Base-by-base conservation (phyloP, 2,888 invertebrate genomes). In the Parnassius orleans region DNA sequence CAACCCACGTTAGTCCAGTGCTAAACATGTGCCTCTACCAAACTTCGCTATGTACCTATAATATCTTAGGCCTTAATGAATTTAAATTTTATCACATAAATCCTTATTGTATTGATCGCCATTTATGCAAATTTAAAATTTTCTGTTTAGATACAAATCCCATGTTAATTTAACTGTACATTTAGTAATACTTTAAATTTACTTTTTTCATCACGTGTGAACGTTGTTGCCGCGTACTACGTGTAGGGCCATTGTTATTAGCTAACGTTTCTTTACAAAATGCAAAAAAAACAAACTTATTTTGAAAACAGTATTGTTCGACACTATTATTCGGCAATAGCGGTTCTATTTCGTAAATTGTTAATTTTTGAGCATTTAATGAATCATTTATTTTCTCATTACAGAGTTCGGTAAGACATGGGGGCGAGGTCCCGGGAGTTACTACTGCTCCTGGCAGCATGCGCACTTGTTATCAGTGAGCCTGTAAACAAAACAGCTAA, bases 371-470 rank as follows among this genome's bases (percentile, higher is more conserved):
- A 19, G 2, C 19, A 19, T 2, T 19, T 19, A 19, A 51, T 57
- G 69, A 78, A 64, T 55, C 48, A 46, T 42, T 53, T 63, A 60
- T 78, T 79, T 70, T 73, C 61, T 78, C 66, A 11, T 90, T 92
- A 63, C 92, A 91, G 91, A 88, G 88, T 90, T 89, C 87, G 75
- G 85, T 80, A 84, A 83, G 86, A 84, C 76, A 92, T 91, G 91
- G 89, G 90, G 83, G 83, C 82, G 78, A 89, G 80, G 87, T 84
- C 81, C 85, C 87, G 83, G 90, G 90, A 88, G 90, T 83, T 89
- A 70, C 57, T 89, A 68, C 81, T 91, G 83, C 87, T 92, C 82
- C 87, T 92, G 86, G 87, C 87, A 80, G 83, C 86, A 70, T 87
- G 87, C 76, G 81, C 88, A 73, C 80, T 89, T 67, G 87, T 83